These are phyloP conservation scores for Dynastes maya DNA, from an alignment of 2,888 invertebrate genomes.

Conservation along the genomic window DNA sequence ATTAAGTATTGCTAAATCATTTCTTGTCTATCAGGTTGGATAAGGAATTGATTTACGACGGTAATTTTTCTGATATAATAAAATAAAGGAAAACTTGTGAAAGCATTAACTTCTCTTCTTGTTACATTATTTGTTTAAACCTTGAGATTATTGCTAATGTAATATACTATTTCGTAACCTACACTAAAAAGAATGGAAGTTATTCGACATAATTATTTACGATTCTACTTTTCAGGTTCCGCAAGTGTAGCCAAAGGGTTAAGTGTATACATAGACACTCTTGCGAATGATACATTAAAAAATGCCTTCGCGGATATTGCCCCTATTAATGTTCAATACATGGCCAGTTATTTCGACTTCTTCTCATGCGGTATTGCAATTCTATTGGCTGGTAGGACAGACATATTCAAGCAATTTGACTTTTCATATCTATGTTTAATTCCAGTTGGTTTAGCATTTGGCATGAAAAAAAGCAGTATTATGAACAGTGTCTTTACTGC, in stretches of 20 bases:
- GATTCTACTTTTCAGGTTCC: conserved; percentile 73
- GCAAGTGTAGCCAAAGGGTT: conserved; percentile 87
- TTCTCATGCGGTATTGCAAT: conserved; percentile 83
- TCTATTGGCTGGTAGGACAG: conserved; percentile 76
- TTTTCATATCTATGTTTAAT: conserved; percentile 50
- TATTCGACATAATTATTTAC: too few species aligned
- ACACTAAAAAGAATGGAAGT: too few species aligned
- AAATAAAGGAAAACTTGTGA: too few species aligned
- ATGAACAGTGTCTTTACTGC: conserved; percentile 91
- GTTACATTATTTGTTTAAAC: too few species aligned
- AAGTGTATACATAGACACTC: conserved; percentile 83
- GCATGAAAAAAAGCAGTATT: conserved; percentile 89
- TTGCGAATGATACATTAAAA: conserved; percentile 78
- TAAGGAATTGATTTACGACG: too few species aligned
- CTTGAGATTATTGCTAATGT: too few species aligned
- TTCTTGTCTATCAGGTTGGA: too few species aligned
- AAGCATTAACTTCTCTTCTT: too few species aligned
- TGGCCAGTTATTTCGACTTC: conserved; percentile 83
- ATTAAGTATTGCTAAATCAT: too few species aligned
- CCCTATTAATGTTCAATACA: conserved; percentile 77
- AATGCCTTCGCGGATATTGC: conserved; percentile 76
- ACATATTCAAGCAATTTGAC: not conserved
- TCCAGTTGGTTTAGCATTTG: conserved; percentile 82
- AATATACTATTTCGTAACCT: too few species aligned
- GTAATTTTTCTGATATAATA: too few species aligned